These are phyloP conservation scores for Allochrocebus solatus DNA, from an alignment of 2,797 vertebrate genomes.

Conservation along the genomic window DNA sequence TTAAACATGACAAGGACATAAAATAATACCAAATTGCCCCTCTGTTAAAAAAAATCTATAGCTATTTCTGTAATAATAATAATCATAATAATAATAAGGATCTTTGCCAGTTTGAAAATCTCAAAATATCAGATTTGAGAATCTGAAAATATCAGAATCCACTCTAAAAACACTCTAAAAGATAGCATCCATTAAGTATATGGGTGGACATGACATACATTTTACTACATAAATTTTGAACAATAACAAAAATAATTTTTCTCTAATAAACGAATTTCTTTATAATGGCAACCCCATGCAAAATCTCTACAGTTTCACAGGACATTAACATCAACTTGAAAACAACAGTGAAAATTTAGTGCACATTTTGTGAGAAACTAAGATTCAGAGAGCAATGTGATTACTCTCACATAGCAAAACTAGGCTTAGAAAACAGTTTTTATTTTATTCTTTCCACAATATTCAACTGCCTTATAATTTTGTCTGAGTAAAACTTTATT, in stretches of 20 bases:
- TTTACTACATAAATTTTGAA: background rate
- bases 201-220: background rate
- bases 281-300: background rate
- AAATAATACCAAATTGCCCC: background rate
- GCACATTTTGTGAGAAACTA: background rate
- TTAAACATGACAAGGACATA: background rate
- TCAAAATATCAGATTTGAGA: background rate
- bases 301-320: background rate
- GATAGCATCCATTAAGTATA: background rate
- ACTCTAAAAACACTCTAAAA: background rate
- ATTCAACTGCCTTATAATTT: background rate
- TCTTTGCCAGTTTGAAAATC: background rate
- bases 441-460: background rate
- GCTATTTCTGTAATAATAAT: background rate
- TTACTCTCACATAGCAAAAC: background rate
- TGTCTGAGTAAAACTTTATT: background rate
- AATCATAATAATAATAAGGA: background rate
- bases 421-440: background rate
- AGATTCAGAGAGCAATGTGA: background rate
- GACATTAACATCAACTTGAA: background rate
- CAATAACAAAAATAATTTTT: background rate
- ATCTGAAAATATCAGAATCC: background rate
- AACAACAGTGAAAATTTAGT: background rate
- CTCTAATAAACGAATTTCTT: background rate
- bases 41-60: background rate